These are phyloP conservation scores for Manis javanica DNA, from an alignment of 2,797 vertebrate genomes.

Conservation along the genomic window DNA sequence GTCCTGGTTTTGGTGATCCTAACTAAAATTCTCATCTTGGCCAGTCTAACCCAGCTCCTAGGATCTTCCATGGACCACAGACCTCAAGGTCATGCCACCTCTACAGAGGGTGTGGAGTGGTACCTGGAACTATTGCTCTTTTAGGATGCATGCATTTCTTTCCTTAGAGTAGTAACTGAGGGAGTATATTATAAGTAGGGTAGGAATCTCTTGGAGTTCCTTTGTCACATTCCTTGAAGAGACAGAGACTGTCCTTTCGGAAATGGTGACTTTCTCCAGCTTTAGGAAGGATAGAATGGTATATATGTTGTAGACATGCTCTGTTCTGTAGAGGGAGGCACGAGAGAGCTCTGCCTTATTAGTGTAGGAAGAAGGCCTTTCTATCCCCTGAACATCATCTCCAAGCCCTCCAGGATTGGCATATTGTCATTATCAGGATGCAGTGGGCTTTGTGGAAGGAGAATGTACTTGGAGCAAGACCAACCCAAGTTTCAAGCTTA, in stretches of 20 bases:
- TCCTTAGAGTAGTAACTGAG: neutral
- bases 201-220: neutral
- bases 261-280: neutral
- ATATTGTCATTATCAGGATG: neutral
- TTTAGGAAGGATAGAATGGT: neutral
- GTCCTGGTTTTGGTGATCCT: neutral
- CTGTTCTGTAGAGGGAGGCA: neutral
- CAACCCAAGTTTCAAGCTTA: neutral
- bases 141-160: neutral
- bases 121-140: neutral
- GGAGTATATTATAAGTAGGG: neutral
- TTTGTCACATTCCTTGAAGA: neutral
- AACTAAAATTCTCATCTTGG: neutral
- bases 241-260: neutral
- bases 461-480: neutral
- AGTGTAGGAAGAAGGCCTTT: neutral
- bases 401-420: neutral
- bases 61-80: neutral
- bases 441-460: neutral
- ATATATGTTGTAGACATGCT: neutral
- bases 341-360: rapidly evolving
- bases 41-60: neutral
- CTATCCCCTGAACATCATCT: too few relatives aligned
- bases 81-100: neutral
- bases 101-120: neutral